Evolutionary conservation across 2,797 vertebrate genomes (phyloP).

Genomic region (Phoeniculus purpureus): DNA sequence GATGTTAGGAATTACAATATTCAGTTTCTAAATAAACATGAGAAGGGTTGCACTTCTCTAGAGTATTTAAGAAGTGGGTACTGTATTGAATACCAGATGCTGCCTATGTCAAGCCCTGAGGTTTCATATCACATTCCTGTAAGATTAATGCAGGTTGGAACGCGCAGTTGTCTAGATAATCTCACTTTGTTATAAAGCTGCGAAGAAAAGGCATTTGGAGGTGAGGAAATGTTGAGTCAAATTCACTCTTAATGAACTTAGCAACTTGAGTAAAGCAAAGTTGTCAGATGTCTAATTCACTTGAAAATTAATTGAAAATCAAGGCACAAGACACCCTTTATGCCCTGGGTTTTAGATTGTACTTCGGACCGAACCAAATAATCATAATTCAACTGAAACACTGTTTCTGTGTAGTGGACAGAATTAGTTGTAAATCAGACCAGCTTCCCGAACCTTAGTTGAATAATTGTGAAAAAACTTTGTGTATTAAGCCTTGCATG

Average conservation of each 20-base stretch:
- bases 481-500: slow-evolving; percentile 17
- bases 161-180: not conserved
- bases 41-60: not conserved
- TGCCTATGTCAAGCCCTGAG: not conserved
- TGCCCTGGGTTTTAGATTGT: not conserved
- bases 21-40: slow-evolving; percentile 7
- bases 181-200: not conserved
- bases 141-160: not conserved
- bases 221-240: not conserved
- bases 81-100: not conserved
- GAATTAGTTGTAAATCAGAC: slow-evolving; percentile 11
- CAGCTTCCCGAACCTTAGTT: not conserved
- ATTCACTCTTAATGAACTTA: not conserved
- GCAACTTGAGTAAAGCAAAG: not conserved
- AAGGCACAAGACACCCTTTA: not conserved
- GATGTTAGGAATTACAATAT: not conserved
- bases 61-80: not conserved
- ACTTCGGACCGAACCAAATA: not conserved
- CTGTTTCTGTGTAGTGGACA: not conserved
- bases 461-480: slow-evolving; percentile 2
- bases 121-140: not conserved
- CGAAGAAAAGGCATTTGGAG: not conserved
- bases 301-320: not conserved
- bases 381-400: not conserved
- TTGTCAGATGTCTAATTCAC: not conserved